A percentile compares a stretch with the other conserved stretches of the same genome.
phyloP scores from a whole-genome alignment of 2,797 vertebrate genomes.

The Falco rusticolus region DNA sequence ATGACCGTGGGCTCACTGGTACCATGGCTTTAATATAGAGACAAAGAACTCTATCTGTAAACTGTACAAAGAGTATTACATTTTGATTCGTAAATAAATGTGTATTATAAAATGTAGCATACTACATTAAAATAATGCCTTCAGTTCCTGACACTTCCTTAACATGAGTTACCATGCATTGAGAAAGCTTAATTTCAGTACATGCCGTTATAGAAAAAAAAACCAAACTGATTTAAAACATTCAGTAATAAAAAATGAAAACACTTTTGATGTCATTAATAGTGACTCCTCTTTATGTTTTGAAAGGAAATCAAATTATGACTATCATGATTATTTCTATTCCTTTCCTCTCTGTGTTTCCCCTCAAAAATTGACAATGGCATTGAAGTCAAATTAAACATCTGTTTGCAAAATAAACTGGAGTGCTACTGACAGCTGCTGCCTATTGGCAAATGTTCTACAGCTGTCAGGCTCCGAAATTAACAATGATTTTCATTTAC shows the following conservation, averaged over 20 bases:
- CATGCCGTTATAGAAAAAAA: not conserved
- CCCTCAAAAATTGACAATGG: slow-evolving; percentile 69
- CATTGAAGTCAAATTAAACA: slow-evolving; percentile 79
- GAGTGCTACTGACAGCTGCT: slow-evolving; percentile 76
- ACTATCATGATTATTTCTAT: slow-evolving; percentile 72
- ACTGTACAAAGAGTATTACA: not conserved
- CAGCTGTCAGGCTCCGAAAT: slow-evolving; percentile 77
- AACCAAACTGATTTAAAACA: not conserved
- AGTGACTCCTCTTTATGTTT: slow-evolving; percentile 62
- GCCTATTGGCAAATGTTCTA: slow-evolving; percentile 68
- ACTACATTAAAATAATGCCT: not conserved
- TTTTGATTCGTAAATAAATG: not conserved
- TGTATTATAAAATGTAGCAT: not conserved
- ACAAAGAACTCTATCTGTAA: not conserved
- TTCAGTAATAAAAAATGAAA: slow-evolving; percentile 56
- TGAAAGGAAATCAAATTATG: slow-evolving; percentile 72
- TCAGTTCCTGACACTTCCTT: not conserved
- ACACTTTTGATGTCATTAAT: slow-evolving; percentile 48
- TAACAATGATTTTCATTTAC: slow-evolving; percentile 77
- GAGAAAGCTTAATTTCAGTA: not conserved
- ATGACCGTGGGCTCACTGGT: not conserved
- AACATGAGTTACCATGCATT: not conserved
- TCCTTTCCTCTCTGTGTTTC: slow-evolving; percentile 59
- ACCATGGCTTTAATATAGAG: not conserved
- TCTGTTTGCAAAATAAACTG: slow-evolving; percentile 80